Evolutionary conservation across 2,113 vertebrate genomes (phyloP).

Genomic region (Epinephelus lanceolatus): DNA sequence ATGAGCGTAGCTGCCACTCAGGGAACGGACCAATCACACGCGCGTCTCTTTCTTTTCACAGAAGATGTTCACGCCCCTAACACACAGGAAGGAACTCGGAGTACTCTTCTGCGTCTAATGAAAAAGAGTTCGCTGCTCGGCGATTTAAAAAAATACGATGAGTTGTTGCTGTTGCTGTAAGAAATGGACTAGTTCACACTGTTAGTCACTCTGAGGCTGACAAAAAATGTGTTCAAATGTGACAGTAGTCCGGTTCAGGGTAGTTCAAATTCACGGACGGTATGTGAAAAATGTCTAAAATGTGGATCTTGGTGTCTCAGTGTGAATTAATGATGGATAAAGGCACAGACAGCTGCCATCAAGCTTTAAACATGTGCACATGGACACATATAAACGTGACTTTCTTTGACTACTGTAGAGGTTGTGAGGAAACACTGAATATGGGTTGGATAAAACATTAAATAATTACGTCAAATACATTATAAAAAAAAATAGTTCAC

Average conservation of each 20-base stretch:
- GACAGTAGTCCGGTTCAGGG: background rate
- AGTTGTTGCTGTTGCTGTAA: background rate
- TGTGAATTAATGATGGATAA: background rate
- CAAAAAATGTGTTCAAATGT: background rate
- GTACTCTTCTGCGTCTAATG: conserved; percentile 24
- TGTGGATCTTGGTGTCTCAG: background rate
- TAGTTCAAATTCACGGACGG: background rate
- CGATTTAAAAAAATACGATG: background rate
- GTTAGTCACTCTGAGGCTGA: background rate
- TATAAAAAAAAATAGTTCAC: too few relatives aligned
- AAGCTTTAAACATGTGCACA: too few relatives aligned
- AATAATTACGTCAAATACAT: background rate
- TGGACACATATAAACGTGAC: background rate
- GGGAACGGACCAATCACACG: conserved; percentile 44
- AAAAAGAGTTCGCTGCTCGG: background rate
- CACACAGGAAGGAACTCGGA: conserved; percentile 54
- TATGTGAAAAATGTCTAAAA: background rate
- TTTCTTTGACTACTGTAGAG: background rate
- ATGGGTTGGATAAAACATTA: background rate
- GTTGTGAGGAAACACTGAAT: background rate
- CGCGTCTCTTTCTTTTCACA: conserved; percentile 5
- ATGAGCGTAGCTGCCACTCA: conserved; percentile 46
- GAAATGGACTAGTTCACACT: too few relatives aligned
- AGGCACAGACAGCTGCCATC: background rate
- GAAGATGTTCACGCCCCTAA: conserved; percentile 40